Percentiles rank a stretch among this genome's conserved stretches.
Conservation (phyloP, 2,888 invertebrate genomes). For the Toxonevra muliebris region DNA sequence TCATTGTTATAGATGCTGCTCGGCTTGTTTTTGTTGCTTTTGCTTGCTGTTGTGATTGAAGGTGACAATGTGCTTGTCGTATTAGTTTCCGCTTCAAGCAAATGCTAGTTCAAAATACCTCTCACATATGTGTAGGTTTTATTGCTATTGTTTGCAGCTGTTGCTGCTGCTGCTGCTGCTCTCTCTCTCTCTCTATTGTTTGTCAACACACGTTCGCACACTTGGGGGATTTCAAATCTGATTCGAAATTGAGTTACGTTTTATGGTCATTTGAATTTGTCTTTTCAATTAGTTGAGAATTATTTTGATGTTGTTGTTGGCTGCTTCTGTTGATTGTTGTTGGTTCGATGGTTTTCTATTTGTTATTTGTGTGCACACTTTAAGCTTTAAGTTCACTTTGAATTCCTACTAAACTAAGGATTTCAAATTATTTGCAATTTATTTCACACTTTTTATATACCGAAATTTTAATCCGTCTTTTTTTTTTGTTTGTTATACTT, state of each 20-base stretch:
- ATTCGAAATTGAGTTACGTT: background rate
- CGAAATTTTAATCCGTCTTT: too few relatives aligned
- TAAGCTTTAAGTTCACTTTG: background rate
- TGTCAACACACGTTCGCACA: too few relatives aligned
- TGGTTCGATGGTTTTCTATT: background rate
- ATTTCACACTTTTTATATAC: too few relatives aligned
- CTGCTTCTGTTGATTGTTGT: too few relatives aligned
- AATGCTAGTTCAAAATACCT: background rate
- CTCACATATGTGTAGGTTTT: background rate
- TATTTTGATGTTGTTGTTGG: background rate
- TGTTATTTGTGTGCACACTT: background rate
- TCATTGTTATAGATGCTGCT: background rate
- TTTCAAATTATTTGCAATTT: too few relatives aligned
- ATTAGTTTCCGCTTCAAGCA: constrained; percentile 27
- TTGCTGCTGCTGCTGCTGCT: background rate
- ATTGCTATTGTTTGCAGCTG: too few relatives aligned
- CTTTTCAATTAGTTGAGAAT: constrained; percentile 14
- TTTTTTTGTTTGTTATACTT: too few relatives aligned
- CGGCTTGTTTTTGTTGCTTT: constrained; percentile 19
- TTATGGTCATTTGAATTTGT: constrained; percentile 15
- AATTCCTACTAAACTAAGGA: too few relatives aligned
- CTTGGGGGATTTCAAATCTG: too few relatives aligned
- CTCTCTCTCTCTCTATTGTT: too few relatives aligned
- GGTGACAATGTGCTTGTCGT: constrained; percentile 29
- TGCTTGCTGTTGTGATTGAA: constrained; percentile 13